Percentiles rank a stretch among this genome's conserved stretches.
phyloP scores from a whole-genome alignment of 2,797 vertebrate species.

The Heliangelus exortis region DNA sequence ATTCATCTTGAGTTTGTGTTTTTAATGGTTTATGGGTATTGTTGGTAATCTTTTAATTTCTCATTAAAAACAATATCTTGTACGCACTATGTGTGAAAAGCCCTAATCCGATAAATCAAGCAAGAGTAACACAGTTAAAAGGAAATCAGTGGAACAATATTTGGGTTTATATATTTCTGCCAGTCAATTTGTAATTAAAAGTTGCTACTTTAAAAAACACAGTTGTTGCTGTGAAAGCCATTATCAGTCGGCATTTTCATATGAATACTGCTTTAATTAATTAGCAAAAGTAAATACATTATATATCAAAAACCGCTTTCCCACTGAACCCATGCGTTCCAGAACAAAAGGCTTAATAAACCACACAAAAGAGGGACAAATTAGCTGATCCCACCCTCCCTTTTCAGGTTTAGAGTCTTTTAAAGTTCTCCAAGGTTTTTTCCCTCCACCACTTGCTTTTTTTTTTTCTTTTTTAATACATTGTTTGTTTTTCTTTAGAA shows the following conservation, averaged over 20 bases:
- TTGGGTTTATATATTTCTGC: conserved; percentile 82
- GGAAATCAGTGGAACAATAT: conserved; percentile 79
- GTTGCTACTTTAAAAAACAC: conserved; percentile 79
- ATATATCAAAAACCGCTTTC: conserved; percentile 80
- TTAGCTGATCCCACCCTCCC: conserved; percentile 74
- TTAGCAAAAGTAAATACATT: conserved; percentile 82
- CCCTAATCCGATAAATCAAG: conserved; percentile 81
- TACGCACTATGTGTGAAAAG: conserved; percentile 75
- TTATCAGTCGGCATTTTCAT: conserved; percentile 83
- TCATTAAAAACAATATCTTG: conserved; percentile 81
- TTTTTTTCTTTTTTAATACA: conserved; percentile 5
- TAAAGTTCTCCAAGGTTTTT: conserved; percentile 73
- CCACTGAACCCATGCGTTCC: conserved; percentile 75
- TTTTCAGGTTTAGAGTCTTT: conserved; percentile 71
- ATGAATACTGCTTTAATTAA: conserved; percentile 82
- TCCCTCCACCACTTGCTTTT: neutral
- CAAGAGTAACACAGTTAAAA: conserved; percentile 78
- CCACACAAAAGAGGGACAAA: conserved; percentile 78
- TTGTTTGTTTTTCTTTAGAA: conserved; percentile 73
- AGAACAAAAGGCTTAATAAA: conserved; percentile 82
- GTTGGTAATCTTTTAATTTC: conserved; percentile 83
- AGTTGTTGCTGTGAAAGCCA: conserved; percentile 81
- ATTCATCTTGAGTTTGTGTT: conserved; percentile 79
- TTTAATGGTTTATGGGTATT: conserved; percentile 81
- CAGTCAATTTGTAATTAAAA: conserved; percentile 84